Evolutionary conservation across 2,888 invertebrate species (phyloP).

Genomic region (Oscheius sp.): DNA sequence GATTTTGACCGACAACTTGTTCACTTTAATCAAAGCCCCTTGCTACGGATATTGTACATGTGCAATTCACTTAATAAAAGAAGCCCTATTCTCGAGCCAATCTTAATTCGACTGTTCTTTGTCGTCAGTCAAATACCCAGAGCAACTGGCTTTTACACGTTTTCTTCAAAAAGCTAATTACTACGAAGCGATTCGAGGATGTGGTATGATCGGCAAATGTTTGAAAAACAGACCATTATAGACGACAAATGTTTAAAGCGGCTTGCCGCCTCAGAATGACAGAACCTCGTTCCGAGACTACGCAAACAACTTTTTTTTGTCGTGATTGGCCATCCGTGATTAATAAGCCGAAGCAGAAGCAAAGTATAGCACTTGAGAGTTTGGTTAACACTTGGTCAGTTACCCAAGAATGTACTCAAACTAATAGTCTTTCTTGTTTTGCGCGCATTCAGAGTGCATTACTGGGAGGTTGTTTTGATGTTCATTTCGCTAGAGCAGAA

Average conservation of each 20-base stretch:
- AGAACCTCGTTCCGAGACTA: conserved; percentile 10
- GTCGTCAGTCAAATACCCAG: background rate
- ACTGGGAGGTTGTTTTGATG: background rate
- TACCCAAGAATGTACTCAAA: too few species aligned
- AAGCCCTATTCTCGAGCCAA: background rate
- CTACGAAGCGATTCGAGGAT: too few species aligned
- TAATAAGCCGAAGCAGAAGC: conserved; percentile 19
- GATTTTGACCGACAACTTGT: conserved; percentile 17
- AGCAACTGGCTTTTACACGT: background rate
- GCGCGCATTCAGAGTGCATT: too few species aligned
- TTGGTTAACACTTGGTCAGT: background rate
- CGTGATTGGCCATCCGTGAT: conserved; percentile 17
- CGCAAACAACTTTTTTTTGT: conserved; percentile 27
- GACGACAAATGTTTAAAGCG: too few species aligned
- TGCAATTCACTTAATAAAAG: conserved; percentile 12
- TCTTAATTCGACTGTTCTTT: too few species aligned
- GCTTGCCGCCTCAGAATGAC: background rate
- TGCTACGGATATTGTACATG: conserved; percentile 27
- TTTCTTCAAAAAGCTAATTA: too few species aligned
- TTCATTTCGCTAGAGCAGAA: conserved; percentile 1
- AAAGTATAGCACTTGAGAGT: background rate
- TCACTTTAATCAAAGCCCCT: conserved; percentile 18
- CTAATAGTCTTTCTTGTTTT: too few species aligned
- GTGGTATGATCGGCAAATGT: too few species aligned
- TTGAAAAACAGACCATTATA: too few species aligned